phyloP scores from a whole-genome alignment of 2,888 invertebrate genomes.

The Torymus aiolomorphi region DNA sequence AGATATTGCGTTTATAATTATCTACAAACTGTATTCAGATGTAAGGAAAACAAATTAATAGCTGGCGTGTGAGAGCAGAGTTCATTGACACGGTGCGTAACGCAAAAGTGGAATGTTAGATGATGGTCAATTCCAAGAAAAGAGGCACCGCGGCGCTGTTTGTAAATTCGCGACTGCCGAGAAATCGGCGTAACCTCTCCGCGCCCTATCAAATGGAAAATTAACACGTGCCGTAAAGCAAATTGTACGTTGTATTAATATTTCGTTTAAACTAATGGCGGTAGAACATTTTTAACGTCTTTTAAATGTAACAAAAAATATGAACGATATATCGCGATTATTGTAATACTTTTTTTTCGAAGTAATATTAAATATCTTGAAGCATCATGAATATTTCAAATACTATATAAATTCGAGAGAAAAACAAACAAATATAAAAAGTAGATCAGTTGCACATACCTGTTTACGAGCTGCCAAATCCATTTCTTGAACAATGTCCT shows the following conservation, averaged over 20 bases:
- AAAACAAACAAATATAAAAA: not conserved
- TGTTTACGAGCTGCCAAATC: conserved; percentile 29
- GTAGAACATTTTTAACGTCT: too few species aligned
- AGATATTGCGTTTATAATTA: not conserved
- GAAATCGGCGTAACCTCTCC: conserved; percentile 2
- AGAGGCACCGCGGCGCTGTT: conserved; percentile 21
- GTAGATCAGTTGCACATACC: conserved; percentile 21
- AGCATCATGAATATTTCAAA: not conserved
- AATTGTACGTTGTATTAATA: not conserved
- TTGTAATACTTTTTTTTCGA: too few species aligned
- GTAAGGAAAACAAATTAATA: not conserved
- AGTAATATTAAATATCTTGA: too few species aligned
- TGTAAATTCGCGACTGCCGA: conserved; percentile 20
- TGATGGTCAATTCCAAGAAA: conserved; percentile 26
- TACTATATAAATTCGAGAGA: not conserved
- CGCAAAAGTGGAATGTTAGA: conserved; percentile 41
- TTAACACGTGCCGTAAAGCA: not conserved
- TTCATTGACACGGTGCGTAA: not conserved
- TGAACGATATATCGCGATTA: too few species aligned
- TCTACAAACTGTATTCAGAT: not conserved
- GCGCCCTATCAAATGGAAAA: not conserved
- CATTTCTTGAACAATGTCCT: conserved; percentile 48
- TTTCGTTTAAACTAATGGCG: too few species aligned
- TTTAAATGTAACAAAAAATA: too few species aligned
- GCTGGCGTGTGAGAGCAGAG: not conserved